A percentile compares a stretch with the other conserved stretches of the same genome.
phyloP scores from a whole-genome alignment of 2,888 invertebrate genomes.

The Lasioglossum figueresi region DNA sequence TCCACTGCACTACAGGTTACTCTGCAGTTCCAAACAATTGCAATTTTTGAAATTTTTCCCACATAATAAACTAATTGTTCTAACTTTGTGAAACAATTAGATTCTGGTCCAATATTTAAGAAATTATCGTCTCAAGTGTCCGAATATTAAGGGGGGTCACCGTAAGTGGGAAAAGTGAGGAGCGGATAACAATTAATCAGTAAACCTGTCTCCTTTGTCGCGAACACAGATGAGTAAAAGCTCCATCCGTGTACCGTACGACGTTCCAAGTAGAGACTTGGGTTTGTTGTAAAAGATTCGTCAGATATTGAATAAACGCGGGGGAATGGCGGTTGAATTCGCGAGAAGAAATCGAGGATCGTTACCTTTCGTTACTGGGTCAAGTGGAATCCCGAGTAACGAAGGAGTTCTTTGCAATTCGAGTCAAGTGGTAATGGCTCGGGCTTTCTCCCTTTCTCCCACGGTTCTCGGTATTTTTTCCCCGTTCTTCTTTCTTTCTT shows the following conservation, averaged over 20 bases:
- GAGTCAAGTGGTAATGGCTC: slow-evolving; percentile 60
- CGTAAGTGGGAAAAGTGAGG: background rate
- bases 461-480: slow-evolving; percentile 8
- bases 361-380: slow-evolving; percentile 65
- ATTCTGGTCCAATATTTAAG: too few relatives aligned
- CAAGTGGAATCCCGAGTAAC: slow-evolving; percentile 62
- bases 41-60: too few relatives aligned
- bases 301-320: slow-evolving; percentile 53
- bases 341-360: slow-evolving; percentile 60
- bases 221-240: background rate
- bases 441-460: slow-evolving; percentile 32
- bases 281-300: background rate
- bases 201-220: background rate
- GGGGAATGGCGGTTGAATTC: slow-evolving; percentile 37
- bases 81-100: too few relatives aligned
- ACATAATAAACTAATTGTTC: too few relatives aligned
- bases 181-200: background rate
- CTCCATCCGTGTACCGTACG: background rate
- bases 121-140: too few relatives aligned
- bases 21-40: too few relatives aligned
- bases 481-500: background rate
- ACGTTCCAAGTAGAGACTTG: background rate
- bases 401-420: slow-evolving; percentile 64
- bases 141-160: too few relatives aligned
- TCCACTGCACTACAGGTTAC: too few relatives aligned